Evolutionary conservation across 2,113 vertebrate species (phyloP), one percentile per base, ranked within the genome.

Genomic region (Sigmodon hispidus): DNA sequence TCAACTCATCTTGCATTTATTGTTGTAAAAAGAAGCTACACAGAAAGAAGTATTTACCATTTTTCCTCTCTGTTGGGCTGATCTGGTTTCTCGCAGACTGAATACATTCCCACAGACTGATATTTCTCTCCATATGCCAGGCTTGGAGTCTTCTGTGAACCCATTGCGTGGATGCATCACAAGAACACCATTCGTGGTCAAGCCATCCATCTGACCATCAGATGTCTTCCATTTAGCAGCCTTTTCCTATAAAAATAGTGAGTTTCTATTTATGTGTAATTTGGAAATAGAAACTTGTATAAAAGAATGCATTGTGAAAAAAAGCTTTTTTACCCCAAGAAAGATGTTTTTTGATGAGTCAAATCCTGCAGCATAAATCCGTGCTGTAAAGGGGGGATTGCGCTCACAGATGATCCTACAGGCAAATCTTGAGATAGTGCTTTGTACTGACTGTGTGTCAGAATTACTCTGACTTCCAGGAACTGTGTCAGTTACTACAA

Each of bases 271-370:
- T 91, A 87, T 26, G 90, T 96, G 7, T 94, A 97, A 85, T 7
- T 93, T 90, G 0, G 50, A 97, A 86, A 31, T 61, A 93, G 0
- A 79, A 91, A 55, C 26, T 52, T 79, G 7, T 92, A 92, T 80
- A 55, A 96, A 93, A 76, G 40, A 96, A 96, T 67, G 0, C 8
- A 72, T 75, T 43, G 98, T 69, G 19, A 89, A 76, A 92, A 81
- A 91, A 76, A 79, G 36, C 22, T 63, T 55, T 55, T 98, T 99
- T 99, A 99, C 99, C 99, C 99, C 99, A 43, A 99, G 99, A 97
- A 99, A 99, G 97, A 99, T 99, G 98, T 99, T 99, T 98, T 99
- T 99, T 72, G 99, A 99, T 52, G 99, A 99, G 97, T 99, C 99
- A 95, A 99, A 99, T 96, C 99, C 99, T 9, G 99, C 99, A 50